Base-by-base conservation (phyloP, 37 sponge, comb jelly and placozoan genomes). In the Geodia barretti region DNA sequence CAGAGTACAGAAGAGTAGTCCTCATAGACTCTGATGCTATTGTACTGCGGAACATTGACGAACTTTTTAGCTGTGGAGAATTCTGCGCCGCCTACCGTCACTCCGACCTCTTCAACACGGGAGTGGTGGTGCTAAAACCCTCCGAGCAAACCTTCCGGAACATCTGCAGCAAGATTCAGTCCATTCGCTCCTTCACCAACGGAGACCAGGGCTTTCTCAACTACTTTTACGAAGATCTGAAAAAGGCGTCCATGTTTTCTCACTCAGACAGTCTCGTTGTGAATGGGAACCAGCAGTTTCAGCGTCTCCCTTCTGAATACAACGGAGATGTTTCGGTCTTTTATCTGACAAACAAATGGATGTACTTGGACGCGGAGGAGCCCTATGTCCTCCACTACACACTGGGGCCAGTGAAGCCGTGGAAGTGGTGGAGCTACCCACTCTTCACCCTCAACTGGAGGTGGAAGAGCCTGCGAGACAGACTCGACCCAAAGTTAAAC, bases 41-140 rank as follows among this genome's bases (percentile, higher is more conserved):
- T 7, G 59, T 75, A 14, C 17, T 54, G 59, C 3, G 24, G 7
- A 75, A 75, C 30, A 47, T 75, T 30, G 76, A 75, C 54, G 59
- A 75, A 9, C 60, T 75, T 17, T 39, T 75, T 43, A 23, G 29
- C 24, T 75, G 76, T 75, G 76, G 76, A 28, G 47, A 43, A 11
- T 75, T 75, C 76, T 75, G 76, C 30, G 76, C 60, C 24, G 8
- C 60, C 20, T 75, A 75, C 47, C 76, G 76, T 33, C 58, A 75
- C 29, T 75, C 76, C 4, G 76, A 75, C 54, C 60, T 54, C 17
- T 75, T 75, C 60, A 75, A 75, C 36, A 7, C 25, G 4, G 76
- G 76, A 41, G 60, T 75, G 17, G 11, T 47, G 59, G 76, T 75
- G 11, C 32, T 75, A 5, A 47, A 75, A 47, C 76, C 76, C 8